Evolutionary conservation across 1,140 invertebrate genomes (phyloP).

Genomic region (Saccostrea echinata): DNA sequence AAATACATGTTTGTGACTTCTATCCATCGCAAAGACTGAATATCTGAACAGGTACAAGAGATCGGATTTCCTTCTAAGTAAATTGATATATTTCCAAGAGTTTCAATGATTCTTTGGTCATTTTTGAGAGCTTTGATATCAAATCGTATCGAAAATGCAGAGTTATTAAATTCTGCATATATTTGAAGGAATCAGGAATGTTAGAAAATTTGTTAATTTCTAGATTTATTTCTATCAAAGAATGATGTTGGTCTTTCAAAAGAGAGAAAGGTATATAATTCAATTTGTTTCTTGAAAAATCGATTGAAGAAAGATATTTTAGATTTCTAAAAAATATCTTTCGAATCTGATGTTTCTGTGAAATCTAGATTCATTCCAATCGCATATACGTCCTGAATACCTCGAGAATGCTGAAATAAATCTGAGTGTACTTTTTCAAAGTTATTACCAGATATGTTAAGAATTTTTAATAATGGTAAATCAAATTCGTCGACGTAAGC

Average conservation of each 20-base stretch:
- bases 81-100: not conserved
- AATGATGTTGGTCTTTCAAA: not conserved
- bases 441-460: not conserved
- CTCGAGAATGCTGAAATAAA: not conserved
- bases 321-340: not conserved
- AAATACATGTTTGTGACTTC: not conserved
- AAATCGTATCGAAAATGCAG: not conserved
- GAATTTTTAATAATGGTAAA: not conserved
- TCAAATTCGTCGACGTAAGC: not conserved
- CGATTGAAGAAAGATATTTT: not conserved
- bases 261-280: not conserved
- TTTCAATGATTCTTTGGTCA: not conserved
- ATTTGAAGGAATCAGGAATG: not conserved
- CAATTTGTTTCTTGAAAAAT: not conserved
- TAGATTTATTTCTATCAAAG: not conserved
- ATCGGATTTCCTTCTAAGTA: constrained; percentile 7
- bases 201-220: not conserved
- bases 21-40: constrained; percentile 9
- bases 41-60: not conserved
- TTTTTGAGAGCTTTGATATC: not conserved
- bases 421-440: not conserved
- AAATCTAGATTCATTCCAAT: not conserved
- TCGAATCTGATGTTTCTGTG: not conserved
- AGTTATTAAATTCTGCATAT: not conserved
- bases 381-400: not conserved